These are phyloP conservation scores for Cirrhinus molitorella DNA, from an alignment of 2,797 vertebrate genomes.

Conservation along the genomic window DNA sequence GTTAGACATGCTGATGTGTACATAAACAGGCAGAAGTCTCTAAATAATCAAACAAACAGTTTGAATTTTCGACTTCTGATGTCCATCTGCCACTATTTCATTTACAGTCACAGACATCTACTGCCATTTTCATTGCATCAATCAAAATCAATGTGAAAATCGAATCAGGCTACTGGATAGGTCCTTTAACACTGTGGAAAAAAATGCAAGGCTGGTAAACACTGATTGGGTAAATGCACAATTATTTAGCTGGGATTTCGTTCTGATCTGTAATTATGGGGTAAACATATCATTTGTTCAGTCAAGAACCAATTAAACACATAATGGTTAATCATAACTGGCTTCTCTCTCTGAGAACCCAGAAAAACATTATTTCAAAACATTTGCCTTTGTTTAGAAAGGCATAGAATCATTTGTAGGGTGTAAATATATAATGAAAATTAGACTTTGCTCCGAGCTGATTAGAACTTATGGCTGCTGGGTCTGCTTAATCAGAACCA, in stretches of 20 bases:
- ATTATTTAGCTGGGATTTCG: conserved; percentile 22
- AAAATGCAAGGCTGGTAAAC: conserved; percentile 17
- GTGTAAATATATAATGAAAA: conserved; percentile 32
- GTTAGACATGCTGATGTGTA: background rate
- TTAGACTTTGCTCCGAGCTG: conserved; percentile 30
- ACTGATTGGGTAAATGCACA: conserved; percentile 4
- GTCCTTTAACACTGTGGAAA: background rate
- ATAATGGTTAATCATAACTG: conserved; percentile 43
- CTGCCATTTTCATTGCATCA: background rate
- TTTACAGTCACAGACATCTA: background rate
- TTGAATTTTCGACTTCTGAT: too few species aligned
- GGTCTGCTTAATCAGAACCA: conserved; percentile 42
- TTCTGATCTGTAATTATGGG: conserved; percentile 36
- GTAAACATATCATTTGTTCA: conserved; percentile 48
- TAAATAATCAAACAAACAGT: too few species aligned
- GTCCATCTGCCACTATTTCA: background rate
- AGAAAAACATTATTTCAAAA: conserved; percentile 20
- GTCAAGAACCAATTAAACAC: conserved; percentile 50
- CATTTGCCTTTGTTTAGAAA: conserved; percentile 42
- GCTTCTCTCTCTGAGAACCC: conserved; percentile 10
- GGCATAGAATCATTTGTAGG: conserved; percentile 1
- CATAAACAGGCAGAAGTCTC: background rate
- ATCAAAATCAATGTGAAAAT: background rate
- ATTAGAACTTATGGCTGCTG: conserved; percentile 18
- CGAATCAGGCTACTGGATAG: background rate